Percentiles rank a stretch among this genome's conserved stretches.
Evolutionary conservation across 2,797 vertebrate genomes (phyloP).

Genomic region (Harpagifer antarcticus): DNA sequence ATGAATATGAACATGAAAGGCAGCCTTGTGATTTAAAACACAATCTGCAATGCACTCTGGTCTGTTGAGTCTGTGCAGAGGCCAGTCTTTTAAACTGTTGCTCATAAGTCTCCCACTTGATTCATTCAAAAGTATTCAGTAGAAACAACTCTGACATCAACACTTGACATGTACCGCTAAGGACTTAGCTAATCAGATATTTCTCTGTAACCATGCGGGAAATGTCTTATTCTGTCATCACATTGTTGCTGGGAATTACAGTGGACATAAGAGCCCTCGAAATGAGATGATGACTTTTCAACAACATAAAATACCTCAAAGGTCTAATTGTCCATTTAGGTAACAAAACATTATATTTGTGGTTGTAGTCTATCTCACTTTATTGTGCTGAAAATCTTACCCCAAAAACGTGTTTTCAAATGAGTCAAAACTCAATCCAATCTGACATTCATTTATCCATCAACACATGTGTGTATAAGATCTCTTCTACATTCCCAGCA

Average conservation of each 20-base stretch:
- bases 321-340: not conserved
- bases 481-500: not conserved
- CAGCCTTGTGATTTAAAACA: conserved; percentile 20
- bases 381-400: not conserved
- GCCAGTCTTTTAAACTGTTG: not conserved
- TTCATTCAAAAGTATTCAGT: conserved; percentile 10
- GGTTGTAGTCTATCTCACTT: not conserved
- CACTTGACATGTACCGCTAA: conserved; percentile 26
- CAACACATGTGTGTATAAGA: not conserved
- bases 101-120: conserved; percentile 8
- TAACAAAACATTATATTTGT: not conserved
- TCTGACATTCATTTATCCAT: not conserved
- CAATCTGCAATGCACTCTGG: conserved; percentile 6
- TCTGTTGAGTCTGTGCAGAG: conserved; percentile 10
- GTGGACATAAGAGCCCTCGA: not conserved
- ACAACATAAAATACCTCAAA: not conserved
- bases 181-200: conserved; percentile 7
- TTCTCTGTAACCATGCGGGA: conserved; percentile 17
- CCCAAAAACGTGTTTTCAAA: not conserved
- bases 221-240: conserved; percentile 23
- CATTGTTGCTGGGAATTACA: not conserved
- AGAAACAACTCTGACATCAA: not conserved
- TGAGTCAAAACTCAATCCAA: too few species aligned
- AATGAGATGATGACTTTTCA: conserved; percentile 10
- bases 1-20: conserved; percentile 28